phyloP scores from a whole-genome alignment of 2,797 vertebrate genomes.

The Peromyscus eremicus region DNA sequence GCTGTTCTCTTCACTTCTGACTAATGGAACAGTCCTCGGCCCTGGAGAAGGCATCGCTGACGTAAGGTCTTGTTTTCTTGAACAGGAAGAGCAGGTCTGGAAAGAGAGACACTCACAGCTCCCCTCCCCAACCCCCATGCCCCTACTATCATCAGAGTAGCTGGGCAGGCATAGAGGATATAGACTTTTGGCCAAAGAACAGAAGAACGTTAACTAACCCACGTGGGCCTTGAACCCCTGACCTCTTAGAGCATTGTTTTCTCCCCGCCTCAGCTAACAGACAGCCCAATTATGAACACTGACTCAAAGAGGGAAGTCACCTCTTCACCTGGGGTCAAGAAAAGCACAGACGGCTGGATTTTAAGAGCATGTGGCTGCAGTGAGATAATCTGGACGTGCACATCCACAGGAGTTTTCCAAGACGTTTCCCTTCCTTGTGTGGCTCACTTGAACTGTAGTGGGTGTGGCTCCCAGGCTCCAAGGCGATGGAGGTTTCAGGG shows the following conservation, averaged over 20 bases:
- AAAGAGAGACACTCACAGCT: not conserved
- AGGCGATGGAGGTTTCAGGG: not conserved
- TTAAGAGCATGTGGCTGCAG: constrained; percentile 28
- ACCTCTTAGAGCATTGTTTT: constrained; percentile 80
- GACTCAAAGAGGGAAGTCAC: constrained; percentile 74
- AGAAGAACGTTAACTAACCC: constrained; percentile 65
- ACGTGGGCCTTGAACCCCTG: constrained; percentile 70
- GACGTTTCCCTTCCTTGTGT: not conserved
- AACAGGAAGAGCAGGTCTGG: not conserved
- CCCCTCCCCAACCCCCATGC: not conserved
- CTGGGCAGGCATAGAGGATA: constrained; percentile 38
- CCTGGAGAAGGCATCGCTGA: not conserved
- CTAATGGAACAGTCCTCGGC: not conserved
- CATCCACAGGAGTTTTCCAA: constrained; percentile 12
- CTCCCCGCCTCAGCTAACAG: constrained; percentile 41
- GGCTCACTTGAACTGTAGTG: not conserved
- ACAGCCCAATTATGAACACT: constrained; percentile 70
- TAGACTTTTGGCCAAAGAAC: constrained; percentile 73
- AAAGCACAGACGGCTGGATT: constrained; percentile 40
- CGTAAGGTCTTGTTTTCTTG: constrained; percentile 15
- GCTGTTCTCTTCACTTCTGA: not conserved
- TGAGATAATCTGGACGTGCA: not conserved
- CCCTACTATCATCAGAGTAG: not conserved
- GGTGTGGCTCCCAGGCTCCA: not conserved
- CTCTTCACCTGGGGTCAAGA: constrained; percentile 75